Conservation (phyloP, 2,113 vertebrate species). For the Phyllostomus discolor region DNA sequence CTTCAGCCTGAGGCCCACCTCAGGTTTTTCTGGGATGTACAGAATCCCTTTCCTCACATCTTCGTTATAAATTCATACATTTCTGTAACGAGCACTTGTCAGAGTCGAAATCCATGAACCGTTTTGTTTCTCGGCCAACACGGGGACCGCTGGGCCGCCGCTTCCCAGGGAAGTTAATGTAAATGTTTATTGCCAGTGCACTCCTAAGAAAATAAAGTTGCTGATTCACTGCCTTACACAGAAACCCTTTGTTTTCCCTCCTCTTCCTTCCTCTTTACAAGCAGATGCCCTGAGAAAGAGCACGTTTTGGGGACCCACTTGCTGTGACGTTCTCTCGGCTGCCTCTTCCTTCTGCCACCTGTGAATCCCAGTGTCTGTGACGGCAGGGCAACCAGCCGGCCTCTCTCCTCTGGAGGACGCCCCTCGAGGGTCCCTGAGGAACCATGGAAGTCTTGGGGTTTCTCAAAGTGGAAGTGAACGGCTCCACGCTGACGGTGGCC, state of each 20-base stretch:
- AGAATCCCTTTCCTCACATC: not conserved
- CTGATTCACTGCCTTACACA: conserved; percentile 74
- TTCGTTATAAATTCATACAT: not conserved
- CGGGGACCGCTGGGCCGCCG: not conserved
- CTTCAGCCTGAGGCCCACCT: not conserved
- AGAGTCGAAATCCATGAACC: not conserved
- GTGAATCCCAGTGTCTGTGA: conserved; percentile 45
- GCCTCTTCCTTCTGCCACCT: conserved; percentile 65
- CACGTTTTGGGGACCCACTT: conserved; percentile 43
- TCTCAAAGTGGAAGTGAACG: conserved; percentile 62
- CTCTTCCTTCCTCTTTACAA: conserved; percentile 74
- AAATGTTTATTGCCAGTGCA: conserved; percentile 80
- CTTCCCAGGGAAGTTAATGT: conserved; percentile 55
- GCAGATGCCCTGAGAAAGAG: conserved; percentile 46
- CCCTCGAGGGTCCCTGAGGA: not conserved
- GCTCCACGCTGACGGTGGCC: conserved; percentile 75
- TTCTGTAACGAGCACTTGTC: not conserved
- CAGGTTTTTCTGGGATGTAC: not conserved
- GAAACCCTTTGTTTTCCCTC: conserved; percentile 62
- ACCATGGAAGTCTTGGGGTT: conserved; percentile 74
- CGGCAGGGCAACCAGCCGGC: not conserved
- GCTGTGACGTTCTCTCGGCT: conserved; percentile 13
- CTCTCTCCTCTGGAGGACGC: not conserved
- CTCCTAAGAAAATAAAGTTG: conserved; percentile 67
- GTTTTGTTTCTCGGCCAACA: not conserved